These are phyloP conservation scores for Abscondita cerata DNA, from an alignment of 2,888 invertebrate genomes.

Conservation along the genomic window DNA sequence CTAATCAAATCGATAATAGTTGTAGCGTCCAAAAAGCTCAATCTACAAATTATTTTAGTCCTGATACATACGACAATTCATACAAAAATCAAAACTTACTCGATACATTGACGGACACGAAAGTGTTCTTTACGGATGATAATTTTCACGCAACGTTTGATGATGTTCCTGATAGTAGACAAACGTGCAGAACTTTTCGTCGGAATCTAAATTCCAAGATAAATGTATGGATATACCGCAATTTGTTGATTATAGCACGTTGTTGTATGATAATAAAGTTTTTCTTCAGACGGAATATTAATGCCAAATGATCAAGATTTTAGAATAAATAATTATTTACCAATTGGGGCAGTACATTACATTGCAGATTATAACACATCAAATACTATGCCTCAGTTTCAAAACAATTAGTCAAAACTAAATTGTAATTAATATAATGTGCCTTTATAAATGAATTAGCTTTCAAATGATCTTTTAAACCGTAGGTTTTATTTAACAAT, in stretches of 20 bases:
- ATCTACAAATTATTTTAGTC: constrained; percentile 33
- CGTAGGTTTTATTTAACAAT: constrained; percentile 24
- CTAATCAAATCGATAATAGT: constrained; percentile 41
- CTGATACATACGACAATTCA: constrained; percentile 20
- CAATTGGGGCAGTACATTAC: constrained; percentile 37
- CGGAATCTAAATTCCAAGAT: constrained; percentile 38
- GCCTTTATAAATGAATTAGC: constrained; percentile 35
- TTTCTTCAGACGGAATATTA: constrained; percentile 45
- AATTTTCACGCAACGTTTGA: constrained; percentile 27
- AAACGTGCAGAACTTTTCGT: constrained; percentile 33
- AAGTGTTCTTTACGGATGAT: constrained; percentile 46
- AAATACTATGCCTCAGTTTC: constrained; percentile 15
- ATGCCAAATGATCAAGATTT: constrained; percentile 56
- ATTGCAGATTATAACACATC: constrained; percentile 32
- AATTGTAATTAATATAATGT: constrained; percentile 23
- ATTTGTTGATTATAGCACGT: constrained; percentile 53
- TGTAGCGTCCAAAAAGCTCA: constrained; percentile 41
- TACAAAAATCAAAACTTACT: constrained; percentile 38
- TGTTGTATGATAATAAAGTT: constrained; percentile 51
- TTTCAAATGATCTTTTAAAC: constrained; percentile 37
- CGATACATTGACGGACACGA: constrained; percentile 39
- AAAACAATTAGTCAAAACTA: constrained; percentile 21
- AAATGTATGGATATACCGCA: constrained; percentile 51
- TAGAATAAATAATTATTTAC: constrained; percentile 48
- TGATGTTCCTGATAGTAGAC: constrained; percentile 30